These are phyloP conservation scores for Chloroceryle inda DNA, from an alignment of 2,797 vertebrate species.

Conservation along the genomic window DNA sequence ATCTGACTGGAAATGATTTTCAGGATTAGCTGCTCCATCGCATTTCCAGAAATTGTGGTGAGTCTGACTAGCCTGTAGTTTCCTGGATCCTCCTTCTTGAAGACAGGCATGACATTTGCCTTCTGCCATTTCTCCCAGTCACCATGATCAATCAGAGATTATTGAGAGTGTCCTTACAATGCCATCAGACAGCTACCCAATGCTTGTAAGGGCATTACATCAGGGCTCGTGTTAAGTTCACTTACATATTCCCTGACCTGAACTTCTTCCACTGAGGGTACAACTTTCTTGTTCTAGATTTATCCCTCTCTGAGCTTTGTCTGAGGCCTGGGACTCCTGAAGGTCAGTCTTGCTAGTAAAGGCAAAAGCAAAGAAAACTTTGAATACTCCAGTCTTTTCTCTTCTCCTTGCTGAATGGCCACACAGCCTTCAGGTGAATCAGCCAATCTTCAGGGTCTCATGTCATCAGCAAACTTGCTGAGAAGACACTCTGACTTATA, in stretches of 20 bases:
- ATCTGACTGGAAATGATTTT: neutral
- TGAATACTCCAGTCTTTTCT: neutral
- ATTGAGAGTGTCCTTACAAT: no score
- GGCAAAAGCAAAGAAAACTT: neutral
- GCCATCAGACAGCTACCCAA: neutral
- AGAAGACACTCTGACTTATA: no score
- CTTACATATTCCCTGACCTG: neutral
- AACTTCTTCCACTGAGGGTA: neutral
- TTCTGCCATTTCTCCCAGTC: no score
- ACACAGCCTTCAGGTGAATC: no score
- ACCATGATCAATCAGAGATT: no score
- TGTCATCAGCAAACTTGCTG: no score
- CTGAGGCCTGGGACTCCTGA: neutral
- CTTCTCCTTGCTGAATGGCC: neutral
- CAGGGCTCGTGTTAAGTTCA: neutral
- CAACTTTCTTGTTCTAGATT: neutral
- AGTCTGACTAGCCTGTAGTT: neutral
- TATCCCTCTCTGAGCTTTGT: neutral
- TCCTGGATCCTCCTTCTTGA: neutral
- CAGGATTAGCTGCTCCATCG: neutral
- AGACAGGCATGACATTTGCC: no score
- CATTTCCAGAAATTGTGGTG: neutral
- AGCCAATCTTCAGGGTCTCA: no score
- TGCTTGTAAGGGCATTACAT: accelerated
- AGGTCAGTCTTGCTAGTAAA: neutral